Conservation (phyloP, 2,888 invertebrate genomes). For the Thymelicus sylvestris region DNA sequence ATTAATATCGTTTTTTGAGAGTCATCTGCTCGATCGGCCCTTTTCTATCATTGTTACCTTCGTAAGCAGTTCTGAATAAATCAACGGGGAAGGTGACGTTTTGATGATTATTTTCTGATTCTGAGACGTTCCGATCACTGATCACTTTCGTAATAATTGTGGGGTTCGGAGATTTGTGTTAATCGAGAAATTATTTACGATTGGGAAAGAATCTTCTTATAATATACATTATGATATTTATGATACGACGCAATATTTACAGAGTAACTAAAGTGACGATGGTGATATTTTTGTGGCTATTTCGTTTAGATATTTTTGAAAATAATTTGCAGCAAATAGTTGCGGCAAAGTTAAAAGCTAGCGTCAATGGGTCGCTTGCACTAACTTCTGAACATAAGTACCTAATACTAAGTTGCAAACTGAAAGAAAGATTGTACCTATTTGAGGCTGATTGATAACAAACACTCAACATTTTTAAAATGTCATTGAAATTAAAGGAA, state of each 20-base stretch:
- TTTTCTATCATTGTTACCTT: slow-evolving; percentile 42
- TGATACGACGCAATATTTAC: neutral
- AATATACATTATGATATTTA: neutral
- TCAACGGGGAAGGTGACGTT: slow-evolving; percentile 39
- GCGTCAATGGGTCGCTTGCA: too few species aligned
- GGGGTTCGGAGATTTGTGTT: slow-evolving; percentile 24
- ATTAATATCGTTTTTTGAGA: slow-evolving; percentile 51
- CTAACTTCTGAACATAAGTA: too few species aligned
- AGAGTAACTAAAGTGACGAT: neutral
- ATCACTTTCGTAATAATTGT: slow-evolving; percentile 32
- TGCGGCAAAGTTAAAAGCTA: too few species aligned
- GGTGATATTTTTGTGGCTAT: neutral
- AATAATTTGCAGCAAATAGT: too few species aligned
- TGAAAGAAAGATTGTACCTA: too few species aligned
- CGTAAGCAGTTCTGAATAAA: slow-evolving; percentile 44
- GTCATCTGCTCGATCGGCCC: slow-evolving; percentile 49
- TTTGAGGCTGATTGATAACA: too few species aligned
- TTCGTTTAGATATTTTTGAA: too few species aligned
- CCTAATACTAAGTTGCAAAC: too few species aligned
- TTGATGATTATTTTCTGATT: slow-evolving; percentile 32
- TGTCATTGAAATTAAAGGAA: too few species aligned
- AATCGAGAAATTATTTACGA: slow-evolving; percentile 29
- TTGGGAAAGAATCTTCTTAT: slow-evolving; percentile 7
- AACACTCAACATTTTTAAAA: too few species aligned
- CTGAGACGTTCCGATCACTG: slow-evolving; percentile 17